Conservation (phyloP, 2,888 invertebrate genomes). For the Xestobium rufovillosum region DNA sequence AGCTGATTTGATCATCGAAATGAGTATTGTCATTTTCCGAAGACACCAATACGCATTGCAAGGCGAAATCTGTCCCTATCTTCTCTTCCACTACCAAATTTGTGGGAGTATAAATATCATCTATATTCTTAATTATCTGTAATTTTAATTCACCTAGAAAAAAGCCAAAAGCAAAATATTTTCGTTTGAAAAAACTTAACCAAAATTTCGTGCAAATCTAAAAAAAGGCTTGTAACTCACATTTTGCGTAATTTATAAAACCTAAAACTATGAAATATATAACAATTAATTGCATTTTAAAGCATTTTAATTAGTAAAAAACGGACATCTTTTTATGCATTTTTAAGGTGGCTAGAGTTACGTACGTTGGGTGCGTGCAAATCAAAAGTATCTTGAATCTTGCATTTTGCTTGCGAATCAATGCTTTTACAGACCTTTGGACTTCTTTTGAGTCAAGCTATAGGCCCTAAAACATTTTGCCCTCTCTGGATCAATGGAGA, state of each 20-base stretch:
- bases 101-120: conserved; percentile 33
- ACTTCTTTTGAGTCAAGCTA: too few species aligned
- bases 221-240: conserved; percentile 22
- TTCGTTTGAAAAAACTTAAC: conserved; percentile 3
- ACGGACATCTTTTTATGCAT: too few species aligned
- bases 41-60: conserved; percentile 36
- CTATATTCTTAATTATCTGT: conserved; percentile 35
- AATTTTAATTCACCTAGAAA: conserved; percentile 32
- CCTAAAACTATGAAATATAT: conserved; percentile 26
- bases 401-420: too few species aligned
- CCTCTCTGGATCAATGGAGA: too few species aligned
- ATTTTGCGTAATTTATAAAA: conserved; percentile 21
- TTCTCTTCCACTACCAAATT: conserved; percentile 32
- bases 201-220: not conserved
- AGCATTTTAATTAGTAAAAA: too few species aligned
- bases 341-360: too few species aligned
- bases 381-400: too few species aligned
- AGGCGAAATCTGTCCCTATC: conserved; percentile 35
- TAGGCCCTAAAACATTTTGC: too few species aligned
- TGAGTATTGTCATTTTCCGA: conserved; percentile 26
- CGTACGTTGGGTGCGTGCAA: too few species aligned
- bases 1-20: conserved; percentile 35
- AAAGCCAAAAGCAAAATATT: conserved; percentile 5
- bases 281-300: conserved; percentile 21
- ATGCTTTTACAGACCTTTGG: too few species aligned